phyloP scores from a whole-genome alignment of 2,888 invertebrate genomes.

The Dinocampus coccinellae region DNA sequence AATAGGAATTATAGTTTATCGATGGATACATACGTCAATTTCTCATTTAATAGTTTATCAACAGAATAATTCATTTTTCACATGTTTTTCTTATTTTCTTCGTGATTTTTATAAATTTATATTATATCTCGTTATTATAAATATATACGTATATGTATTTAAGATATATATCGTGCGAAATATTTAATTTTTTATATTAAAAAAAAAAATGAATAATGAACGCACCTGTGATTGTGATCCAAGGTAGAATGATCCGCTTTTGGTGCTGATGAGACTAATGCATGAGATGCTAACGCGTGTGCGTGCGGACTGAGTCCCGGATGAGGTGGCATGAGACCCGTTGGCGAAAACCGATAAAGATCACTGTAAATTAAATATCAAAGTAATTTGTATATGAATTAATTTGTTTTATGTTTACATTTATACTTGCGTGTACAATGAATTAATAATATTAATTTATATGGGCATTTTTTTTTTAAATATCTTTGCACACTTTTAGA shows the following conservation, averaged over 20 bases:
- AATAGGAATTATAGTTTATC: background rate
- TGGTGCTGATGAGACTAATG: conserved; percentile 81
- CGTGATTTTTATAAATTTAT: no score
- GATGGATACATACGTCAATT: background rate
- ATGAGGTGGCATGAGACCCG: conserved; percentile 83
- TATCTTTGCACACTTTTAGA: conserved; percentile 15
- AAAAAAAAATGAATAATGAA: background rate
- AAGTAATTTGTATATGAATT: background rate
- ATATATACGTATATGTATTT: background rate
- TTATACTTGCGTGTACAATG: background rate
- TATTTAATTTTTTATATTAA: no score
- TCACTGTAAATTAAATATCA: conserved; percentile 72
- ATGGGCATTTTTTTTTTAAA: conserved; percentile 12
- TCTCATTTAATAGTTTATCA: background rate
- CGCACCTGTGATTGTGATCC: conserved; percentile 81
- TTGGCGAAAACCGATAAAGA: conserved; percentile 92
- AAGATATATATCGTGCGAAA: background rate
- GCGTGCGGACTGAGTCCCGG: conserved; percentile 81
- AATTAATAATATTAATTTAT: background rate
- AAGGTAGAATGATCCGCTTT: conserved; percentile 78
- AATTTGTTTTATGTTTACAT: background rate
- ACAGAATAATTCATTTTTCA: background rate
- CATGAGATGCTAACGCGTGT: conserved; percentile 84
- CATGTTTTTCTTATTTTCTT: no score
- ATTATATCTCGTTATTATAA: no score